Base-by-base conservation (phyloP, 1,140 invertebrate genomes). In the Aphis gossypii region DNA sequence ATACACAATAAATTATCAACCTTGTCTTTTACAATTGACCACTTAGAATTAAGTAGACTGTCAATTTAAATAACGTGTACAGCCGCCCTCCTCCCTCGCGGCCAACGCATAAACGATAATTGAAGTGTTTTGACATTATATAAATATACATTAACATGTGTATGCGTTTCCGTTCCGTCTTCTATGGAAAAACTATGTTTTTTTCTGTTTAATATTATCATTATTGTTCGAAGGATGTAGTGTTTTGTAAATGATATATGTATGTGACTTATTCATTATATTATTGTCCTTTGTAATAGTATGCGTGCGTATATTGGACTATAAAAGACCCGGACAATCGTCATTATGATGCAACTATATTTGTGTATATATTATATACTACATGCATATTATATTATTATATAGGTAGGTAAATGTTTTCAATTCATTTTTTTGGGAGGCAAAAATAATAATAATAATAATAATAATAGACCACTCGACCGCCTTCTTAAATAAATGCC, bases 241-340 rank as follows among this genome's bases (percentile, higher is more conserved):
- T 92, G 68, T 92, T 92, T 83, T 54, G 92, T 93, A 93, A 84
- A 93, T 93, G 76, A 93, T 84, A 51, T 51, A 90, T 46, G 92
- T 54, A 41, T 93, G 76, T 86, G 82, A 93, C 82, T 93, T 93
- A 93, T 93, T 93, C 92, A 93, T 93, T 93, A 93, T 41, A 86
- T 56, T 38, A 93, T 93, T 93, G 82, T 93, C 35, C 48, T 83
- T 83, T 56, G 92, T 84, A 54, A 93, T 93, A 93, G 23, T 54
- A 93, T 93, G 25, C 35, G 35, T 54, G 90, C 35, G 46, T 82
- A 92, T 93, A 93, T 93, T 84, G 92, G 92, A 84, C 92, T 56
- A 93, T 93, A 84, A 93, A 93, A 93, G 44, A 93, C 92, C 92
- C 92, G 92, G 92, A 93, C 92, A 93, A 93, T 84, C 76, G 82